Evolutionary conservation across 2,113 vertebrate species (phyloP).

Genomic region (Fulmarus glacialis): DNA sequence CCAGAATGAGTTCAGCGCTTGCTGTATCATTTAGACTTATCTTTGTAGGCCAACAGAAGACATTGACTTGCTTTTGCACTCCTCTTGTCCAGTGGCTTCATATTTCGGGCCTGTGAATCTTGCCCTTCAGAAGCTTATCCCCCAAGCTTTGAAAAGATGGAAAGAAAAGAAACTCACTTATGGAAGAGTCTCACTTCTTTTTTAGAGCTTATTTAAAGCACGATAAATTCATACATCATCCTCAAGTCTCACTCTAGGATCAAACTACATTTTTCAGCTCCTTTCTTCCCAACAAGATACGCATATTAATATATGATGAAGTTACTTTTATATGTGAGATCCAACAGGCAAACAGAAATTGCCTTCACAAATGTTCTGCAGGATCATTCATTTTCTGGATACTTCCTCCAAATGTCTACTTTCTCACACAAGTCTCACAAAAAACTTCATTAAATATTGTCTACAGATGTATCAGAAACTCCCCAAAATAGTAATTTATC

Average conservation of each 20-base stretch:
- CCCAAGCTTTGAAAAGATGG: neutral
- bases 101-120: neutral
- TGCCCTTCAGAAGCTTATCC: neutral
- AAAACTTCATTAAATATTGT: neutral
- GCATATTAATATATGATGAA: neutral
- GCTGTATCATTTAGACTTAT: neutral
- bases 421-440: neutral
- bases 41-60: neutral
- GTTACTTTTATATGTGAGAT: neutral
- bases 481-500: neutral
- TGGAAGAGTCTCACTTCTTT: neutral
- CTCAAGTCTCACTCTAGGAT: neutral
- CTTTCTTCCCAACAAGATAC: neutral
- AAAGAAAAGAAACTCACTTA: neutral
- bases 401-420: neutral
- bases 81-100: neutral
- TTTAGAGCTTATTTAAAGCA: neutral
- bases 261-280: neutral
- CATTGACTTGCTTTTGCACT: neutral
- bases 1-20: neutral
- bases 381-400: neutral
- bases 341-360: neutral
- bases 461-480: neutral
- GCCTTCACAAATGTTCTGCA: neutral
- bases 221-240: neutral